Conservation (phyloP, 2,797 vertebrate species). For the Dendrocincla fuliginosa region DNA sequence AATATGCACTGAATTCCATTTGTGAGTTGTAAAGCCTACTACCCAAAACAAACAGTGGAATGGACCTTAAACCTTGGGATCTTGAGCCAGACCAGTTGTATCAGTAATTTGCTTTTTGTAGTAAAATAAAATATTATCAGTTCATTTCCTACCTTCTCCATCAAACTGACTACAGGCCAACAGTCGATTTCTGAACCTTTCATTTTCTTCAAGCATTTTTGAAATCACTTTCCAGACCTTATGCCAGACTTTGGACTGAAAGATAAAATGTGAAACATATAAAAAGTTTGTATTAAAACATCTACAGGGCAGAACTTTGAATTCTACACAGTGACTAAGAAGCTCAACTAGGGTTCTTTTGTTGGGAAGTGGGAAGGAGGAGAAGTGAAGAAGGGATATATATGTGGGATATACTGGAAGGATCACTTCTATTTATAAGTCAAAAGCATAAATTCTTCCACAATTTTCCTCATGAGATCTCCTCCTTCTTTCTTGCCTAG, state of each 20-base stretch:
- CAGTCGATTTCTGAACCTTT: constrained; percentile 80
- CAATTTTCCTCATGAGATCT: neutral
- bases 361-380: neutral
- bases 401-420: neutral
- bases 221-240: constrained; percentile 84
- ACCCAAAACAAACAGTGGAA: neutral
- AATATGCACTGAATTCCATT: neutral
- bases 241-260: constrained; percentile 76
- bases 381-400: neutral
- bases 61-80: neutral
- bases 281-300: neutral
- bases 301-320: neutral
- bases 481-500: neutral
- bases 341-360: neutral
- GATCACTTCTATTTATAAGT: neutral
- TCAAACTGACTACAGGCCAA: constrained; percentile 35
- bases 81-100: neutral
- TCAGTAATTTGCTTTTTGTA: neutral
- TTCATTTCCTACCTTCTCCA: constrained; percentile 60
- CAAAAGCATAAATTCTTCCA: neutral
- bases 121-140: neutral
- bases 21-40: neutral
- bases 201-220: constrained; percentile 89
- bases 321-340: neutral
- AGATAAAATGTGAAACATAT: constrained; percentile 6